Evolutionary conservation across 2,888 invertebrate genomes (phyloP).

Genomic region (Allacma fusca): DNA sequence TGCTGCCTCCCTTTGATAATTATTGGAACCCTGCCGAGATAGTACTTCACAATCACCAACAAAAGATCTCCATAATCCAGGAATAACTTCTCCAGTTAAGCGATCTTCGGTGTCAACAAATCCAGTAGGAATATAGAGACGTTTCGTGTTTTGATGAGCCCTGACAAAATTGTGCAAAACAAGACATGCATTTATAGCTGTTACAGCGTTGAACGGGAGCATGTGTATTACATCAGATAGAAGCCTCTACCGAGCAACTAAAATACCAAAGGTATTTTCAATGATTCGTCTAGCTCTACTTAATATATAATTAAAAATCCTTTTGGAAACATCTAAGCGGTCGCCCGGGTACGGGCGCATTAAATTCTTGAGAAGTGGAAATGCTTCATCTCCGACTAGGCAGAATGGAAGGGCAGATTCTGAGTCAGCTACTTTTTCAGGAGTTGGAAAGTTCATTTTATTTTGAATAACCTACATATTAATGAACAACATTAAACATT

Average conservation of each 20-base stretch:
- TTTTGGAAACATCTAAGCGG: not conserved
- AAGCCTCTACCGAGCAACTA: conserved; percentile 44
- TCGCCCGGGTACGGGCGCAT: conserved; percentile 34
- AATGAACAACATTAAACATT: too few relatives aligned
- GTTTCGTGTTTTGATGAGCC: not conserved
- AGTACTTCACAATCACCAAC: not conserved
- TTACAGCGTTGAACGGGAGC: not conserved
- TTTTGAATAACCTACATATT: not conserved
- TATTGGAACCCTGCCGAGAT: not conserved
- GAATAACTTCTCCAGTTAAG: not conserved
- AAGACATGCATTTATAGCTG: not conserved
- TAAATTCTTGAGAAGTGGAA: conserved; percentile 17
- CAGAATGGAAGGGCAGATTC: not conserved
- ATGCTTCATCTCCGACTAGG: conserved; percentile 40
- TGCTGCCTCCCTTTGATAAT: not conserved
- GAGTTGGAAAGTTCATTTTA: not conserved
- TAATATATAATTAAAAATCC: conserved; percentile 38
- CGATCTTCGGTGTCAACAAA: not conserved
- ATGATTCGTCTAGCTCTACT: conserved; percentile 29
- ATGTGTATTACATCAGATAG: conserved; percentile 42
- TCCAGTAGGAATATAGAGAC: not conserved
- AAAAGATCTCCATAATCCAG: not conserved
- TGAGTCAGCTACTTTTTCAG: not conserved
- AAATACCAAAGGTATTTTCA: conserved; percentile 42
- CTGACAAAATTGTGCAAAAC: not conserved